Conservation (phyloP, 2,113 vertebrate species). For the Scopus umbretta region DNA sequence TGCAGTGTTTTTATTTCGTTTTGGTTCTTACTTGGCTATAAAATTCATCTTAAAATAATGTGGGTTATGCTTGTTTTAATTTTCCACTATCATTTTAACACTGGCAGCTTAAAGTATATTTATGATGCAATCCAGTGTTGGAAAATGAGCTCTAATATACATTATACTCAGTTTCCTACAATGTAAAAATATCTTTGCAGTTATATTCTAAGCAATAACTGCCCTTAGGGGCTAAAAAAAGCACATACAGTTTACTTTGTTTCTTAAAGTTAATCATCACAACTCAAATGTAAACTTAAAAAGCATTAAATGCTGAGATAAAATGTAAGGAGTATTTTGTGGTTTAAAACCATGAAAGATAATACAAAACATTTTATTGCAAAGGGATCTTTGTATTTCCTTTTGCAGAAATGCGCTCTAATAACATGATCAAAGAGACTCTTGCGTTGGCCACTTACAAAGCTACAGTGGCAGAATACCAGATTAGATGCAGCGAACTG, state of each 20-base stretch:
- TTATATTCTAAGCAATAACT: slow-evolving; percentile 4
- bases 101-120: slow-evolving; percentile 30
- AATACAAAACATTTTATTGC: background rate
- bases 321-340: background rate
- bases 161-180: background rate
- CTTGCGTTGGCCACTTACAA: background rate
- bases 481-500: background rate
- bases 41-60: slow-evolving; percentile 49
- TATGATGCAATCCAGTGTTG: background rate
- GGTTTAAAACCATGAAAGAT: background rate
- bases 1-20: background rate
- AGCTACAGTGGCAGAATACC: background rate
- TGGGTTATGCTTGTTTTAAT: slow-evolving; percentile 54
- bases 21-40: slow-evolving; percentile 25
- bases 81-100: slow-evolving; percentile 53
- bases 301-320: background rate
- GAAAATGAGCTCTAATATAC: slow-evolving; percentile 31
- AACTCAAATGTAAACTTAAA: slow-evolving; percentile 3
- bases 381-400: background rate
- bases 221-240: slow-evolving; percentile 14
- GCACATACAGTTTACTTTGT: background rate
- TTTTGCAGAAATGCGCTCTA: background rate
- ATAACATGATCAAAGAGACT: background rate
- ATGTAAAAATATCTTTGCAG: background rate
- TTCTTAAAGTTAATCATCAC: slow-evolving; percentile 34